Evolutionary conservation across 2,888 invertebrate genomes (phyloP).

Genomic region (Mactromeris polynyma): DNA sequence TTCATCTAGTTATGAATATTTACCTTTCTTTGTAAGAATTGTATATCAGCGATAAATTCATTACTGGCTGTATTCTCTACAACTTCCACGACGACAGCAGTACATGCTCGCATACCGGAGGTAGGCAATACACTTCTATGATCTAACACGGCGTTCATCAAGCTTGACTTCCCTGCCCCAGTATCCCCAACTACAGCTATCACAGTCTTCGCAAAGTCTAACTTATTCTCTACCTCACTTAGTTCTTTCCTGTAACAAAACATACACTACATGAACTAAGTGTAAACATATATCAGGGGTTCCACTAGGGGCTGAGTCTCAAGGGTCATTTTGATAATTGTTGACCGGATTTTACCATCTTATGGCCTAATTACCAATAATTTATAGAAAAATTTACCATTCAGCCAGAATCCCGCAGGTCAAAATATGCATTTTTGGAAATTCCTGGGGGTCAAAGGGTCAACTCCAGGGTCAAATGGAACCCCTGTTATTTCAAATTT

Average conservation of each 20-base stretch:
- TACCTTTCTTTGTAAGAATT: constrained; percentile 79
- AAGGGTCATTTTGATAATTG: no score
- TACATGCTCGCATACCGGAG: constrained; percentile 81
- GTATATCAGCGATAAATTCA: constrained; percentile 78
- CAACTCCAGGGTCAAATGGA: no score
- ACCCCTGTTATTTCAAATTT: no score
- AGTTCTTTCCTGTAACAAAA: constrained; percentile 68
- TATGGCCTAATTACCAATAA: no score
- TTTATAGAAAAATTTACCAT: no score
- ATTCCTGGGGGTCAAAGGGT: no score
- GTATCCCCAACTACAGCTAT: constrained; percentile 82
- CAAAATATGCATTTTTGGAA: no score
- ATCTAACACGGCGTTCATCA: constrained; percentile 81
- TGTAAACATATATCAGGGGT: no score
- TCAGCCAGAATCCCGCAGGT: no score
- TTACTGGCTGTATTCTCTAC: constrained; percentile 68
- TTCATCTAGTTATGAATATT: neutral
- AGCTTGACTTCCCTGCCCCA: constrained; percentile 79
- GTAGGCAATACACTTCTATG: constrained; percentile 79
- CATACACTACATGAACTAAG: no score
- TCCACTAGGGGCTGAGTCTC: no score
- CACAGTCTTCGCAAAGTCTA: constrained; percentile 73
- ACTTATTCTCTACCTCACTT: constrained; percentile 54
- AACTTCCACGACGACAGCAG: constrained; percentile 81
- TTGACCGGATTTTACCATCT: no score